Base-by-base conservation (phyloP, 2,113 vertebrate species). In the Corydoras maculifer region DNA sequence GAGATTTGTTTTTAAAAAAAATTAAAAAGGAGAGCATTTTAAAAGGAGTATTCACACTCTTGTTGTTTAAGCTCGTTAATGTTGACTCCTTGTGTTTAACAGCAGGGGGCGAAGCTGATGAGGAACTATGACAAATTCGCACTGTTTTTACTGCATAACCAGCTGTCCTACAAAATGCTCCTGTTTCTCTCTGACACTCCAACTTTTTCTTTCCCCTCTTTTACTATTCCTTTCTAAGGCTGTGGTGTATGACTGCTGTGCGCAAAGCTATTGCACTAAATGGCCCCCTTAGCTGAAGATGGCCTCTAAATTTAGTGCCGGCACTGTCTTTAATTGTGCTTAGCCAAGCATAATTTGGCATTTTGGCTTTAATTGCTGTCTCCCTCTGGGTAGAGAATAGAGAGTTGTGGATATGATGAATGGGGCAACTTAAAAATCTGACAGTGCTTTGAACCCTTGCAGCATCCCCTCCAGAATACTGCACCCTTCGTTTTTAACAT, bases 291-390 rank as follows among this genome's bases (percentile, higher is more conserved):
- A 76, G 74, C 80, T 55, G 70, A 65, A 75, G 77, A 75, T 65
- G 72, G 80, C 68, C 80, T 78, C 81, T 82, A 83, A 79, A 82
- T 82, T 80, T 82, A 81, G 76, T 78, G 30, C 14, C 65, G 15
- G 57, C 7, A 32, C 59, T 62, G 71, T 67, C 70, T 78, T 72
- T 78, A 81, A 80, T 84, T 82, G 79, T 79, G 82, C 84, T 84
- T 80, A 85, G 79, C 69, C 74, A 80, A 78, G 84, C 83, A 83
- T 82, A 74, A 82, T 84, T 77, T 83, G 80, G 72, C 80, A 82
- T 83, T 83, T 82, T 80, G 76, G 75, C 78, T 80, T 81, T 82
- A 82, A 85, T 84, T 81, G 79, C 76, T 73, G 65, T 74, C 69
- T 82, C 79, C 79, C 80, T 74, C 69, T 57, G 75, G 81, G 72